Base-by-base conservation (phyloP, 2,888 invertebrate genomes). In the Brachypalpus laphriformis region DNA sequence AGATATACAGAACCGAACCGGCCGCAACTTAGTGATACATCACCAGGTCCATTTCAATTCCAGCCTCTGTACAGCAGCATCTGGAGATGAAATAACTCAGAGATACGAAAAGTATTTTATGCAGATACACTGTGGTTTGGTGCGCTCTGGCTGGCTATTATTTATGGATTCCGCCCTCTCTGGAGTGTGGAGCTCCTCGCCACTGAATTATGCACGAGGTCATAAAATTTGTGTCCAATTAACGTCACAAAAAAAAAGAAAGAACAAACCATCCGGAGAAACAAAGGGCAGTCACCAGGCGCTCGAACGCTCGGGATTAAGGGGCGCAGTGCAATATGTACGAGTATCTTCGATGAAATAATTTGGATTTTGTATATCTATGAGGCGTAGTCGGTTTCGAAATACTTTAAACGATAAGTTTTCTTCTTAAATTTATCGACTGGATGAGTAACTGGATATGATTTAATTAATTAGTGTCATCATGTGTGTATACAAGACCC, bases 201-300 rank as follows among this genome's bases (percentile, higher is more conserved):
- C 80, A 71, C 80, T 80, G 80, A 85, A 80, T 85, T 85, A 80
- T 75, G 63, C 80, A 75, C 65, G 80, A 76, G 81, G 85, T 85
- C 85, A 61, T 85, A 85, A 85, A 81, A 85, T 85, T 75, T 85
- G 75, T 81, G 81, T 85, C 81, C 85, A 85, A 85, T 85, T 85
- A 85, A 85, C 76, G 81, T 81, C 85, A 85, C 40, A 22, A 51
- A 56, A 61, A 42, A 42, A 63, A 31, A 9, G n/a, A 9, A 22
- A 2, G n/a, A 16, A 16, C 9, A 18, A 45, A 71, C 16, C 40
- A 22, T 9, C 22, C 9, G 11, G 3, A 9, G 49, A 16, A 20
- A 54, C 66, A 66, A 40, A 66, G 68, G 25, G 68, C 68, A 40
- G 14, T 25, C 56, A 28, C 42, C 11, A 68, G 54, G 56, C 28